phyloP scores from a whole-genome alignment of 64 coral and sea anemone species.

The Astreopora myriophthalma region DNA sequence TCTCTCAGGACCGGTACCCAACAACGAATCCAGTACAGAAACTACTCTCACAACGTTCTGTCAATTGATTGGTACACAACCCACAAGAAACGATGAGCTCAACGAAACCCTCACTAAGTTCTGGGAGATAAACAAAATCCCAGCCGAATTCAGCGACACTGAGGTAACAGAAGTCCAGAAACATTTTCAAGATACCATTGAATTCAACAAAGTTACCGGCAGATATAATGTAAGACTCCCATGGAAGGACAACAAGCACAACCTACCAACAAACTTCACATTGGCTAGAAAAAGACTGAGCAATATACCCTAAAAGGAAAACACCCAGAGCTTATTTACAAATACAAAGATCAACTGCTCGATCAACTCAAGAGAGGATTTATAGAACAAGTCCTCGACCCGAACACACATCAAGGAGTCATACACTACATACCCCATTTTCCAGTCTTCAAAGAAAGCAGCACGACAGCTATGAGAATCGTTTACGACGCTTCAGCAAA shows the following conservation, averaged over 20 bases:
- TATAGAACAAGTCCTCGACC: conserved; percentile 34
- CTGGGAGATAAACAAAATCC: conserved; percentile 36
- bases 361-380: conserved; percentile 68
- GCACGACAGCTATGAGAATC: conserved; percentile 64
- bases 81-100: background rate
- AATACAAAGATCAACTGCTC: conserved; percentile 35
- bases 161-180: conserved; percentile 48
- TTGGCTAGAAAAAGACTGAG: conserved; percentile 46
- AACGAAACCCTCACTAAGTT: conserved; percentile 22
- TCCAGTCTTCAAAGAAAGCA: conserved; percentile 57
- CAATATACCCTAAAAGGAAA: conserved; percentile 52
- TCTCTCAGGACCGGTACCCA: conserved; percentile 63
- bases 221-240: conserved; percentile 76
- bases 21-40: background rate
- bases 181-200: conserved; percentile 52
- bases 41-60: background rate
- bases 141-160: conserved; percentile 45
- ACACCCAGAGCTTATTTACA: conserved; percentile 39
- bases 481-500: conserved; percentile 65
- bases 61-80: background rate
- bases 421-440: conserved; percentile 65
- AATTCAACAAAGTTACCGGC: conserved; percentile 22
- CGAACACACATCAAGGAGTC: background rate
- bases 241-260: conserved; percentile 72
- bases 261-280: conserved; percentile 55